Evolutionary conservation across 2,888 invertebrate species (phyloP).

Genomic region (Leucophenga maculata): DNA sequence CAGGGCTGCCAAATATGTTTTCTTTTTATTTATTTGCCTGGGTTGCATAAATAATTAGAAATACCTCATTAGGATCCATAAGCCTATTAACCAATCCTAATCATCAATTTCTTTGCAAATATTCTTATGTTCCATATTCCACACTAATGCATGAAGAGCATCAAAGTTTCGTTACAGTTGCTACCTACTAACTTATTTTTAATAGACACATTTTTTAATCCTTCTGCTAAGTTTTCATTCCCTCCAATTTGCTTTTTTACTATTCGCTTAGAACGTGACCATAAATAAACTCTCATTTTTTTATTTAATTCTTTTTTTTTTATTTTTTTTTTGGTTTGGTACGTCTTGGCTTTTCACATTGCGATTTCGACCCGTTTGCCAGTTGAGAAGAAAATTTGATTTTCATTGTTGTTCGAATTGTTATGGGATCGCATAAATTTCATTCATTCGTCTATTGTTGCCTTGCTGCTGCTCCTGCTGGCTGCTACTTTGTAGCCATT

Average conservation of each 20-base stretch:
- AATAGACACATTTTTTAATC: no score
- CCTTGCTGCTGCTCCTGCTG: neutral
- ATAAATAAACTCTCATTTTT: neutral
- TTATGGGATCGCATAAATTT: constrained; percentile 21
- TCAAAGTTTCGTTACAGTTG: no score
- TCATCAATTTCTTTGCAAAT: no score
- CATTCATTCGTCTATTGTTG: neutral
- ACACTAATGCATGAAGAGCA: no score
- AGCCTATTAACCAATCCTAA: no score
- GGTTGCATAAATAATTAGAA: no score
- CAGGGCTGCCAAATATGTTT: no score
- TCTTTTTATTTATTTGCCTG: no score
- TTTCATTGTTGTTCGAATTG: constrained; percentile 46
- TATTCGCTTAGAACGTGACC: constrained; percentile 11
- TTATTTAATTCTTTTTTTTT: neutral
- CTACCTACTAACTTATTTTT: no score
- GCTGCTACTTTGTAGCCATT: neutral
- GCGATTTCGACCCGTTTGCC: constrained; percentile 26
- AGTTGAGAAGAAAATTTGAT: constrained; percentile 51
- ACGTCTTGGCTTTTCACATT: neutral
- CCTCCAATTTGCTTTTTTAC: neutral
- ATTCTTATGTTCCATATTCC: no score
- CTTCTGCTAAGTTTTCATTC: neutral
- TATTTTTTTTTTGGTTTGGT: neutral
- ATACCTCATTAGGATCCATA: no score